Evolutionary conservation across 2,888 invertebrate species (phyloP), one percentile per base, ranked within the genome.

Genomic region (Agriopis aurantiaria): DNA sequence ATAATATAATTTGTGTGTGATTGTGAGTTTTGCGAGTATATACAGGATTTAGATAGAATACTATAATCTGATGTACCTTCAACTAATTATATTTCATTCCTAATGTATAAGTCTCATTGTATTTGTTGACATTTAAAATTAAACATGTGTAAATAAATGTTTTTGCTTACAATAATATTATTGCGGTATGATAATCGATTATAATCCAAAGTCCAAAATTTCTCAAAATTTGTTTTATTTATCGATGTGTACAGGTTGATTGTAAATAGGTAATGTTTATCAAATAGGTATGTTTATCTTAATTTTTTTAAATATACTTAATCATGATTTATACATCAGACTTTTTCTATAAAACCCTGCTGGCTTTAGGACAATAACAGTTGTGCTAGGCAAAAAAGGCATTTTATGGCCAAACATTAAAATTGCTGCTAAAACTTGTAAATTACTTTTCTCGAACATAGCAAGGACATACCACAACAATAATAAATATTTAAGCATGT

Each of bases 261-360:
- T 90, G 80, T 92, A 92, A 92, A 91, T 92, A 92, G 89, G 87
- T 91, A 89, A 91, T 86, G 88, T 88, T 91, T 90, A 91, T 89
- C 88, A 23, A 23, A 23, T 23, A 23, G 17, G 17, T 23, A 23
- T 23, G 17, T 23, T 91, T 90, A 91, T 89, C 88, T 89, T 91
- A 89, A 90, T 92, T 93, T 91, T 43, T 92, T 93, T 91, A 87
- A 91, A 91, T 91, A 91, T 90, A 92, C 90, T 91, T 93, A 92
- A 93, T 93, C 90, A 89, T 90, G 89, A 90, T 89, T 92, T 91
- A 91, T 90, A 77, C 78, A 79, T 78, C 61, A 69, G 84, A 70
- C 80, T 88, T 90, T 91, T 61, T 52, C 12, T 60, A 59, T 46
- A 48, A 53, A 46, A 40, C 66, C 41, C 43, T 58, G 11, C 9